These are phyloP conservation scores for Hypena proboscidalis DNA, from an alignment of 2,888 invertebrate species.

Conservation along the genomic window DNA sequence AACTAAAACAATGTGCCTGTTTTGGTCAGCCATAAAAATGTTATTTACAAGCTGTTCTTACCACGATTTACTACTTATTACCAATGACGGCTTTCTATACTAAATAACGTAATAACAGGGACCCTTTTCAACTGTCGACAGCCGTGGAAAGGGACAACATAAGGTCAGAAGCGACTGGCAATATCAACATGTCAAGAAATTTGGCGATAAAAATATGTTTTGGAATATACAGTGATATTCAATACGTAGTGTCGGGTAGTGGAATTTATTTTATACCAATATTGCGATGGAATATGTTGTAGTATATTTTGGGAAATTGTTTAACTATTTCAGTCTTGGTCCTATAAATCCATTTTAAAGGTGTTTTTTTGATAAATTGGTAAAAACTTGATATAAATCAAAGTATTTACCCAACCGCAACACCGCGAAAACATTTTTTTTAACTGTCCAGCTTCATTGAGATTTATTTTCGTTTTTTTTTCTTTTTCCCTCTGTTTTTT, in stretches of 20 bases:
- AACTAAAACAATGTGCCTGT: not conserved
- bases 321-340: too few relatives aligned
- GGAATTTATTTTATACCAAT: conserved; percentile 2
- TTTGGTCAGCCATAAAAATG: conserved; percentile 14
- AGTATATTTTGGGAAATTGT: too few relatives aligned
- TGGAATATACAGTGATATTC: conserved; percentile 2
- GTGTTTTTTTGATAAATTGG: too few relatives aligned
- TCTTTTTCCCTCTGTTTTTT: too few relatives aligned
- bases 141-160: conserved; percentile 24
- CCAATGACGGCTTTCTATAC: conserved; percentile 17
- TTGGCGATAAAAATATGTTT: conserved; percentile 24
- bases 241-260: conserved; percentile 2
- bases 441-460: too few relatives aligned
- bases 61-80: conserved; percentile 38
- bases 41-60: conserved; percentile 26
- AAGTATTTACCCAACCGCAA: too few relatives aligned
- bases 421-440: too few relatives aligned
- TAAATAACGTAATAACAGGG: conserved; percentile 43
- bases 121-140: conserved; percentile 44
- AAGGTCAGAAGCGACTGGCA: conserved; percentile 14
- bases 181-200: conserved; percentile 38
- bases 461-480: too few relatives aligned
- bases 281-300: conserved; percentile 1
- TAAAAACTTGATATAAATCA: too few relatives aligned
- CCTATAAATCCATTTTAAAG: too few relatives aligned